Conservation (phyloP, 2,888 invertebrate genomes). For the Hirtodrosophila cameraria region DNA sequence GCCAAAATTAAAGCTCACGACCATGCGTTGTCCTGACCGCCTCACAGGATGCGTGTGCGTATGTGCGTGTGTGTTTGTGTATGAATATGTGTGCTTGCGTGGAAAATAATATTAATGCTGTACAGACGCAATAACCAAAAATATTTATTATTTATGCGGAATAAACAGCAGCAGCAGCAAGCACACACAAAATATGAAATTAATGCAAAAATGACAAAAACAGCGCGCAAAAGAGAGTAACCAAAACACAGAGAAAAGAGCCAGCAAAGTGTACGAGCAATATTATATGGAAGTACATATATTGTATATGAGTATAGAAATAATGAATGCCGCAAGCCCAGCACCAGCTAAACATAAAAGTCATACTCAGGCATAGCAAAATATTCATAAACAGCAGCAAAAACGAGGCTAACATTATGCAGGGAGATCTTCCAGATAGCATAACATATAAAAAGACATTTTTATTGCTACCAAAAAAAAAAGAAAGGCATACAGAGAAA, state of each 20-base stretch:
- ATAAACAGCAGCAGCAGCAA: conserved; percentile 72
- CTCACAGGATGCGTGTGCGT: conserved; percentile 53
- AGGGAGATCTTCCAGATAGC: conserved; percentile 63
- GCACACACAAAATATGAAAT: conserved; percentile 72
- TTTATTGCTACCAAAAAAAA: conserved; percentile 58
- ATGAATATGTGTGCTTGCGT: conserved; percentile 16
- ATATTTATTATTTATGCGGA: conserved; percentile 79
- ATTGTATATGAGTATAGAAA: conserved; percentile 47
- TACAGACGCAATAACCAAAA: conserved; percentile 79
- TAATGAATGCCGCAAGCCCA: conserved; percentile 59
- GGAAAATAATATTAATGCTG: conserved; percentile 75
- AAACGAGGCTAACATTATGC: conserved; percentile 58
- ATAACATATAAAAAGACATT: conserved; percentile 67
- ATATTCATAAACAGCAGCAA: conserved; percentile 73
- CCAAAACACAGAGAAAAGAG: conserved; percentile 43
- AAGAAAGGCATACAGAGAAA: conserved; percentile 27
- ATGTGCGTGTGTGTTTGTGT: neutral
- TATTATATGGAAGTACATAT: conserved; percentile 9
- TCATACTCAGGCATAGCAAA: conserved; percentile 53
- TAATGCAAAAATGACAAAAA: conserved; percentile 79
- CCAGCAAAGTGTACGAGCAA: conserved; percentile 17
- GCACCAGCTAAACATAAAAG: conserved; percentile 57
- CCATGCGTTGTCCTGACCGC: conserved; percentile 47
- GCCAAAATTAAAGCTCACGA: conserved; percentile 75
- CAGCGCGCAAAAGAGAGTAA: conserved; percentile 48